A percentile compares a stretch with the other conserved stretches of the same genome.
phyloP scores from a whole-genome alignment of 2,113 vertebrate species.

The Notiomystis cincta region DNA sequence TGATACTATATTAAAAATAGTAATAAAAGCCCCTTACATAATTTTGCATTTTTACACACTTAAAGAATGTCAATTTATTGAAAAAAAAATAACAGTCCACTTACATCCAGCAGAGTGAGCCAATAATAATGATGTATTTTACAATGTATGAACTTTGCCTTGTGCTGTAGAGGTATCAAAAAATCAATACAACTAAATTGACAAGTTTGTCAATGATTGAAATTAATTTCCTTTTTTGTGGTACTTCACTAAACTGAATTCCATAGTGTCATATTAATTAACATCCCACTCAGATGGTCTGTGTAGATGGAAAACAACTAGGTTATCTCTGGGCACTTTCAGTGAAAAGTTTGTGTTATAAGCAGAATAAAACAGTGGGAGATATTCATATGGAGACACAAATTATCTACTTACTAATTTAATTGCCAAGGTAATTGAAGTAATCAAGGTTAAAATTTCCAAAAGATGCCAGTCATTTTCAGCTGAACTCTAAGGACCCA shows the following conservation, averaged over 20 bases:
- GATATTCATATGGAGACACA: neutral
- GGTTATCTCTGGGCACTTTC: neutral
- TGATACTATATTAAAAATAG: conserved; percentile 12
- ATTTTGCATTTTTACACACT: conserved; percentile 27
- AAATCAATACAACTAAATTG: conserved; percentile 62
- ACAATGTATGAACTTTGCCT: conserved; percentile 44
- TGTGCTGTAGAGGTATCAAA: neutral
- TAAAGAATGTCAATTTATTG: conserved; percentile 26
- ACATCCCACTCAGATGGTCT: neutral
- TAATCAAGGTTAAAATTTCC: neutral
- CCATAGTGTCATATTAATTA: conserved; percentile 1
- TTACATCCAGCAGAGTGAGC: neutral
- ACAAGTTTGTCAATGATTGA: conserved; percentile 63
- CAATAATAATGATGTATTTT: conserved; percentile 55
- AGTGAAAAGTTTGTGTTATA: neutral
- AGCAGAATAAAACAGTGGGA: neutral
- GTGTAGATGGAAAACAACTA: neutral
- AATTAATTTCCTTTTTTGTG: conserved; percentile 61
- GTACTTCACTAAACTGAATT: conserved; percentile 54
- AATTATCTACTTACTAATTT: neutral
- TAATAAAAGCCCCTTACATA: neutral
- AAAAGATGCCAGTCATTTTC: neutral
- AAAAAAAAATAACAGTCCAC: neutral
- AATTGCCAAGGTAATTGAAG: neutral
- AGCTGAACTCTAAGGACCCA: neutral